Percentiles rank a stretch among this genome's conserved stretches.
These are phyloP conservation scores for Amblyopsis rosae DNA, from an alignment of 2,113 vertebrate genomes.

Conservation along the genomic window DNA sequence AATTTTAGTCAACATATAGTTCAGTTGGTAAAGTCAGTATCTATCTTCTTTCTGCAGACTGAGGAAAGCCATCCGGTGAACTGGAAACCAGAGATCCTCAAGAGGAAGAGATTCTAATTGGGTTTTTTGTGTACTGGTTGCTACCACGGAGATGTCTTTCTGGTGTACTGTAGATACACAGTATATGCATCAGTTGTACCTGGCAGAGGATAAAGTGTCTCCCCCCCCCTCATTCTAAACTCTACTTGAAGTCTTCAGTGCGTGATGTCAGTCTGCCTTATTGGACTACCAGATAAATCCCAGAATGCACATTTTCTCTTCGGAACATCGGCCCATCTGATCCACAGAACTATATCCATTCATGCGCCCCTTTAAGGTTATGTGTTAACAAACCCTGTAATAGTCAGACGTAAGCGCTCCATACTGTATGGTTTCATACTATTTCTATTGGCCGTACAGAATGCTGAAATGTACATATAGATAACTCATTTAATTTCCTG, in stretches of 20 bases:
- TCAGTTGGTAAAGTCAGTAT: conserved; percentile 12
- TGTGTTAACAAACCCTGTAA: conserved; percentile 28
- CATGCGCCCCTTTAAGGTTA: conserved; percentile 29
- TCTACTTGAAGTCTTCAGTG: conserved; percentile 54
- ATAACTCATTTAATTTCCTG: not conserved
- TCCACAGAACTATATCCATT: conserved; percentile 59
- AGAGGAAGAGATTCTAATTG: conserved; percentile 92
- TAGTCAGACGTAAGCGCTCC: not conserved
- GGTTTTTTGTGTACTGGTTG: conserved; percentile 1
- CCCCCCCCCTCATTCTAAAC: conserved; percentile 33
- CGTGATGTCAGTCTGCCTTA: conserved; percentile 34
- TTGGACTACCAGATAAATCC: conserved; percentile 48
- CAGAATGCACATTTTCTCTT: conserved; percentile 47
- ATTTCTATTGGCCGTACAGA: conserved; percentile 18
- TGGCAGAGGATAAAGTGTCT: not conserved
- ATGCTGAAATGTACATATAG: conserved; percentile 33
- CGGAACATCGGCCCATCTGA: conserved; percentile 37
- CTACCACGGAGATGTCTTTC: conserved; percentile 16
- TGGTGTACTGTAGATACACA: conserved; percentile 17
- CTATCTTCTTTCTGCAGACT: conserved; percentile 76
- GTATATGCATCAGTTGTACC: not conserved
- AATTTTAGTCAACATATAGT: not conserved
- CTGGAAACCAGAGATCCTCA: conserved; percentile 99
- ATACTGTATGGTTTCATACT: not conserved
- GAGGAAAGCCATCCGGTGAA: conserved; percentile 97